phyloP scores from a whole-genome alignment of 1,140 invertebrate species.

The Tetragnatha versicolor region DNA sequence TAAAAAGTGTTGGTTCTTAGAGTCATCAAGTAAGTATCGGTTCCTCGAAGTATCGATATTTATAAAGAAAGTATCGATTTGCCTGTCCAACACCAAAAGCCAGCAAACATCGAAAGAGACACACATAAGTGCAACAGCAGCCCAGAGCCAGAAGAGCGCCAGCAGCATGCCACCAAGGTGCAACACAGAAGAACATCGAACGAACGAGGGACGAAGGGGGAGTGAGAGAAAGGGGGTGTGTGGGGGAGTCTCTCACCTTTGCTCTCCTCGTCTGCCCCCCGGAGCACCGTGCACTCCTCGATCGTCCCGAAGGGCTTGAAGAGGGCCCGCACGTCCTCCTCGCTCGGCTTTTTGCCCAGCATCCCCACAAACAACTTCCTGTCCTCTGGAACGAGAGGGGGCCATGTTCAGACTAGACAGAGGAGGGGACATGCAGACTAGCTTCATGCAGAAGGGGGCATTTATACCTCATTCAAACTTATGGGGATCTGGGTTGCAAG shows the following conservation, averaged over 20 bases:
- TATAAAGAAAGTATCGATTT: too few relatives aligned
- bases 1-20: too few relatives aligned
- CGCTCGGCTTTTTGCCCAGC: constrained; percentile 99
- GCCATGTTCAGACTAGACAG: constrained; percentile 37
- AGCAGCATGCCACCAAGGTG: too few relatives aligned
- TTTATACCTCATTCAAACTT: too few relatives aligned
- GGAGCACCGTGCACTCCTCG: constrained; percentile 98
- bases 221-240: neutral
- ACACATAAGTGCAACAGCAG: too few relatives aligned
- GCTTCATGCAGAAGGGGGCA: neutral
- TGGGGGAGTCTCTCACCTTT: constrained; percentile 81
- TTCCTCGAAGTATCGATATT: too few relatives aligned
- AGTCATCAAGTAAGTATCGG: too few relatives aligned
- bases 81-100: too few relatives aligned
- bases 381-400: constrained; percentile 72
- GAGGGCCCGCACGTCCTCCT: constrained; percentile 96
- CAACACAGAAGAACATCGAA: too few relatives aligned
- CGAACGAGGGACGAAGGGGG: neutral
- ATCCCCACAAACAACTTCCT: constrained; percentile 99
- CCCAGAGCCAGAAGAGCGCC: too few relatives aligned
- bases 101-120: too few relatives aligned
- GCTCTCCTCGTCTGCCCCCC: constrained; percentile 94
- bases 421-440: neutral
- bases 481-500: too few relatives aligned
- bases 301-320: constrained; percentile 93